Conservation (phyloP, 1,140 invertebrate species). For the Lysiphlebus fabarum region DNA sequence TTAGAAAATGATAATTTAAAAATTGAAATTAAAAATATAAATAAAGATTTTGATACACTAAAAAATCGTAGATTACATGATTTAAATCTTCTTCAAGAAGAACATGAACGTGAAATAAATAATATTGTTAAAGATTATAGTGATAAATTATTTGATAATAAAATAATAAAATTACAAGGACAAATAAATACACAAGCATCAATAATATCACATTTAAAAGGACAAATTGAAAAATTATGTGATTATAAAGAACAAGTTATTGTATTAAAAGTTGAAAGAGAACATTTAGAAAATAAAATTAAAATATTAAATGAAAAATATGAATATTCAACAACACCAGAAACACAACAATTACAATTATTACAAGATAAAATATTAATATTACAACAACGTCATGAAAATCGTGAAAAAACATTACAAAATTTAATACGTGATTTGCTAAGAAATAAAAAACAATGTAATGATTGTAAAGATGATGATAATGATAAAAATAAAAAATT, state of each 20-base stretch:
- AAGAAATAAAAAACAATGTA: constrained; percentile 43
- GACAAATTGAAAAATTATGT: constrained; percentile 53
- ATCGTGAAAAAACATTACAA: constrained; percentile 54
- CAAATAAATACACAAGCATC: constrained; percentile 57
- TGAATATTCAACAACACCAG: constrained; percentile 49
- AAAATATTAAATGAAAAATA: constrained; percentile 51
- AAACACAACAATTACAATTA: constrained; percentile 48
- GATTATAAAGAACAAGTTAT: constrained; percentile 58
- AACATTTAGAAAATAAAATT: constrained; percentile 58
- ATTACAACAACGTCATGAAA: constrained; percentile 54
- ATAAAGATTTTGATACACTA: constrained; percentile 64
- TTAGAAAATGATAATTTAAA: constrained; percentile 61
- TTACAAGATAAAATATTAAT: constrained; percentile 53
- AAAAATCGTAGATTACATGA: constrained; percentile 75
- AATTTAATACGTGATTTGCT: constrained; percentile 54
- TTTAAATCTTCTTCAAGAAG: constrained; percentile 71
- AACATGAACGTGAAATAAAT: constrained; percentile 72
- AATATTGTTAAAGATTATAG: constrained; percentile 51
- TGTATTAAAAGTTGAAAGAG: constrained; percentile 58
- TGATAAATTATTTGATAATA: constrained; percentile 47
- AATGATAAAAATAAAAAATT: constrained; percentile 49
- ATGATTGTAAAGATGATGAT: constrained; percentile 45
- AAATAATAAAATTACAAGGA: constrained; percentile 50
- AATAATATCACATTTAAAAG: constrained; percentile 57
- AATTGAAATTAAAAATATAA: constrained; percentile 61